Evolutionary conservation across 1,140 invertebrate species (phyloP), one percentile per base, ranked within the genome.

Genomic region (Spodoptera frugiperda): DNA sequence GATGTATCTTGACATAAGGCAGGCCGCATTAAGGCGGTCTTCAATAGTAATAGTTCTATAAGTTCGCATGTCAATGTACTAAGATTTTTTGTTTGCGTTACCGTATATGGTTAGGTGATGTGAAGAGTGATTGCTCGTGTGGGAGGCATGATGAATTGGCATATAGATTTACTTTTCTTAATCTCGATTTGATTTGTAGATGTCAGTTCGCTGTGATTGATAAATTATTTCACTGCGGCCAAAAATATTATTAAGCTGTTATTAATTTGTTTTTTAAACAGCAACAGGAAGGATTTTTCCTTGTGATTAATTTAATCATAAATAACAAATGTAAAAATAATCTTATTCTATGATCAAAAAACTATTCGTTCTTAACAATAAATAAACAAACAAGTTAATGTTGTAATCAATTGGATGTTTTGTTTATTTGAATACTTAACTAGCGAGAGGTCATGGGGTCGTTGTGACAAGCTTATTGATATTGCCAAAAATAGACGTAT

Each of bases 31-130:
- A 63, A 30, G 61, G 33, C 73, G 46, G 48, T 19, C 51, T 76
- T 48, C 11, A 12, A 15, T 54, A 63, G 55, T 30, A 57, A 72
- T 78, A 30, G 49, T 79, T 76, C 54, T 63, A 71, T 72, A 54
- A 48, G 68, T 59, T 53, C 15, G 49, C 72, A 76, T 65, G 73
- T 74, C 71, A 78, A 70, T 78, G 67, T 51, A 59, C 76, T 78
- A 21, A 21, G 48, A 15, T 75, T 65, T 55, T 71, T 72, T 72
- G 33, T 48, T 5, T 10, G 2, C 15, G 53, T 19, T 19, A 9
- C 53, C 68, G 25, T 72, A 46, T 72, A 57, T 72, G 53, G 51
- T 12, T 25, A 4, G 68, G 53, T 72, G 51, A 72, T 72, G 39
- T 46, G 53, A 72, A 57, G 51, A 53, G 21, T 44, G 25, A 53